These are phyloP conservation scores for Mercenaria mercenaria DNA, from an alignment of 1,140 invertebrate genomes.

Conservation along the genomic window DNA sequence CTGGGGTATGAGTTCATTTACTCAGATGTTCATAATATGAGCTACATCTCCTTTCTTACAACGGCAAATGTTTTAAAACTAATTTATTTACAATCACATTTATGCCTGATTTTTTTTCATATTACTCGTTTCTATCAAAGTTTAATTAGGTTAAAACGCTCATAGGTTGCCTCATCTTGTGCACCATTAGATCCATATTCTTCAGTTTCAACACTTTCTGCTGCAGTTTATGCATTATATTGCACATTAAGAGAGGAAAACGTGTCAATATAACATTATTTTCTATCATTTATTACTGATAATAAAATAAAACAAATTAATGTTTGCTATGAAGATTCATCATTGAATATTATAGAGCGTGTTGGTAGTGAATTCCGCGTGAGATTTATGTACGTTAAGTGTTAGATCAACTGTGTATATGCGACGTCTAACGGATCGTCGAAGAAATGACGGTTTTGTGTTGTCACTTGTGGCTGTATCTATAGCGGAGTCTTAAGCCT, in stretches of 20 bases:
- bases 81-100: too few species aligned
- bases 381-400: constrained; percentile 4
- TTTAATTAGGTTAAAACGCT: too few species aligned
- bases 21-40: too few species aligned
- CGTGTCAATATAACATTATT: background rate
- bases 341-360: background rate
- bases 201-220: too few species aligned
- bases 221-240: background rate
- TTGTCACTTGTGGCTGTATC: constrained; percentile 34
- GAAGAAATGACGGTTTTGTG: constrained; percentile 1
- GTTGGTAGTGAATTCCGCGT: constrained; percentile 10
- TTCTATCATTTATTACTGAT: constrained; percentile 14
- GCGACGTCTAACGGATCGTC: constrained; percentile 6
- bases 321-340: constrained; percentile 20
- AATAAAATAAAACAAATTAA: constrained; percentile 13
- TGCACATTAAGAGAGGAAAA: background rate
- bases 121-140: too few species aligned
- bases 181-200: too few species aligned
- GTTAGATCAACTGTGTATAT: constrained; percentile 1
- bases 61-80: too few species aligned
- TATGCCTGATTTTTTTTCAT: too few species aligned
- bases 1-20: too few species aligned
- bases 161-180: too few species aligned
- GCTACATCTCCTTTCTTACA: too few species aligned
- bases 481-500: background rate